Percentiles rank a stretch among this genome's conserved stretches.
Conservation (phyloP, 2,888 invertebrate genomes). For the Trichacis sp. region DNA sequence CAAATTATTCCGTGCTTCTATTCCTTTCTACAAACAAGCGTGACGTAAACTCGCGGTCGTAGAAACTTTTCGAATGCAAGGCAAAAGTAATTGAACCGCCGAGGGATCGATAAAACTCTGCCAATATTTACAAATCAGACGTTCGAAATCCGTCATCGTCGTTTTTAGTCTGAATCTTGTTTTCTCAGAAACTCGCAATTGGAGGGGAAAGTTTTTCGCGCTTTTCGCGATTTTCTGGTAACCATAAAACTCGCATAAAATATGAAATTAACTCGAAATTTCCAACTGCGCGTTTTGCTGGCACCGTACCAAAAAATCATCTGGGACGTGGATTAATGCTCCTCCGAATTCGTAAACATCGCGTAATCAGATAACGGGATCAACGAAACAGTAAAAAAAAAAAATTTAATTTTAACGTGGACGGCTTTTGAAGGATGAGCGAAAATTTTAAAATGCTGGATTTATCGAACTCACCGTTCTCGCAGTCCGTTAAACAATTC, state of each 20-base stretch:
- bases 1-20: no score
- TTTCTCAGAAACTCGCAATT: no score
- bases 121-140: no score
- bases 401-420: background rate
- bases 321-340: conserved; percentile 33
- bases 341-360: conserved; percentile 36
- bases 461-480: conserved; percentile 66
- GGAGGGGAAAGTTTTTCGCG: background rate
- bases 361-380: conserved; percentile 25
- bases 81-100: no score
- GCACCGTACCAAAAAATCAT: conserved; percentile 37
- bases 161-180: no score
- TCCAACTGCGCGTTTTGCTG: conserved; percentile 7
- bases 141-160: no score
- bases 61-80: no score
- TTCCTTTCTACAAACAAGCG: no score
- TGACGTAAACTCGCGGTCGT: no score
- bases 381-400: background rate
- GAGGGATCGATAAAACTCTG: no score
- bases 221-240: background rate
- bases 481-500: conserved; percentile 62
- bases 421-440: no score
- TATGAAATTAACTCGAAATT: background rate
- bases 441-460: no score
- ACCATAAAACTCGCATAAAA: background rate